Base-by-base conservation (phyloP, 2,888 invertebrate genomes). In the Cheiracanthium punctorium region DNA sequence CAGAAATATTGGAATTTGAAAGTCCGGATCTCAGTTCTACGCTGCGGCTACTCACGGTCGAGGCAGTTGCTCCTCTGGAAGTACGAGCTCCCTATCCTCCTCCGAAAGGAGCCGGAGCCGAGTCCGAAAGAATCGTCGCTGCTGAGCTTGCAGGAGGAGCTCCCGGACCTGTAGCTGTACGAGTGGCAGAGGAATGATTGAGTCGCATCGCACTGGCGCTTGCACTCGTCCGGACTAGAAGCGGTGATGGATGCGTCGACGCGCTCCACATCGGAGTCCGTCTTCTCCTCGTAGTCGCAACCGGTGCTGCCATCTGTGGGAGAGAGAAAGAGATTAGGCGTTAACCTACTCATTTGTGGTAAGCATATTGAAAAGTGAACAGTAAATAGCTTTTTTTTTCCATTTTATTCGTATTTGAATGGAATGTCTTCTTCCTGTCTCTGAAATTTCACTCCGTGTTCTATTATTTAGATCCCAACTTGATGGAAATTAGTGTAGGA, bases 171-270 rank as follows among this genome's bases (percentile, higher is more conserved):
- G 88, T 89, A 91, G 4, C 91, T 90, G 74, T 91, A 90, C 5
- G 91, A 90, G 0, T 91, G 90, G 81, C 91, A 91, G 17, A 90
- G 89, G 86, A 91, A 91, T 4, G 90, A 90, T 30, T 89, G 84
- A 64, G 90, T 90, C 0, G 88, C 87, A 52, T 91, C 91, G 75
- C 91, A 91, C 41, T 90, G 88, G 28, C 89, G 89, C 80, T 90
- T 90, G 85, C 91, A 91, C 90, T 91, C 90, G 5, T 88, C 80
- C 5, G 82, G 67, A 52, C 86, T 87, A 65, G 75, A 84, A 29
- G 90, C 89, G 8, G 88, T 80, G 12, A 89, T 28, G 28, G 88
- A 64, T 24, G 89, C 73, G 58, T 90, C 90, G 14, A 89, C 87
- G 17, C 89, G 79, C 43, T 87, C 88, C 2, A 90, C 30, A 58